Evolutionary conservation across 1,140 invertebrate genomes (phyloP).

Genomic region (Caenorhabditis briggsae): DNA sequence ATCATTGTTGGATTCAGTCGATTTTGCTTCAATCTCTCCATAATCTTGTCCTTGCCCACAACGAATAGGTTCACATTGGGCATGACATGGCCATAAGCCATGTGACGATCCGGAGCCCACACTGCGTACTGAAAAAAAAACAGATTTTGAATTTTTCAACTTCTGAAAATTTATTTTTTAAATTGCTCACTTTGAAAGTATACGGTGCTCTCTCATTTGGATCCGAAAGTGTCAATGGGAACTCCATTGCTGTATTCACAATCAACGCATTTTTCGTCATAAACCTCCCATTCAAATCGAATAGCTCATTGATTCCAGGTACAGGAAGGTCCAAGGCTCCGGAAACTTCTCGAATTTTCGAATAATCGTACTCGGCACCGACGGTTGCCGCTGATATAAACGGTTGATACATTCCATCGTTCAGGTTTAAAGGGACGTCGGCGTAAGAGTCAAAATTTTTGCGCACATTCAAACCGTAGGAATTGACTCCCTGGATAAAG

Average conservation of each 20-base stretch:
- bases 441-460: constrained; percentile 65
- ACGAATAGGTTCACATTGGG: constrained; percentile 67
- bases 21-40: constrained; percentile 63
- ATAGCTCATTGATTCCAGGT: constrained; percentile 66
- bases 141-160: too few species aligned
- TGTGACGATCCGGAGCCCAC: constrained; percentile 60
- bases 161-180: background rate
- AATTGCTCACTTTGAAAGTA: constrained; percentile 60
- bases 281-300: constrained; percentile 66
- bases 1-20: constrained; percentile 66
- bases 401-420: constrained; percentile 67
- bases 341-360: constrained; percentile 65
- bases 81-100: constrained; percentile 68
- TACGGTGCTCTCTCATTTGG: constrained; percentile 63
- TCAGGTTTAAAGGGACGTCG: constrained; percentile 63
- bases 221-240: constrained; percentile 65
- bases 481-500: constrained; percentile 63
- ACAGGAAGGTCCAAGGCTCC: constrained; percentile 64
- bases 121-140: background rate
- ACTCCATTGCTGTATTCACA: constrained; percentile 58
- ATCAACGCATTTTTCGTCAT: constrained; percentile 61
- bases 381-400: constrained; percentile 65
- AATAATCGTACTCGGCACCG: constrained; percentile 64
- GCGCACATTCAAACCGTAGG: constrained; percentile 55
- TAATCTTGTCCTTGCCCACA: constrained; percentile 66